Base-by-base conservation (phyloP, 2,888 invertebrate genomes). In the Hirtodrosophila confusa region DNA sequence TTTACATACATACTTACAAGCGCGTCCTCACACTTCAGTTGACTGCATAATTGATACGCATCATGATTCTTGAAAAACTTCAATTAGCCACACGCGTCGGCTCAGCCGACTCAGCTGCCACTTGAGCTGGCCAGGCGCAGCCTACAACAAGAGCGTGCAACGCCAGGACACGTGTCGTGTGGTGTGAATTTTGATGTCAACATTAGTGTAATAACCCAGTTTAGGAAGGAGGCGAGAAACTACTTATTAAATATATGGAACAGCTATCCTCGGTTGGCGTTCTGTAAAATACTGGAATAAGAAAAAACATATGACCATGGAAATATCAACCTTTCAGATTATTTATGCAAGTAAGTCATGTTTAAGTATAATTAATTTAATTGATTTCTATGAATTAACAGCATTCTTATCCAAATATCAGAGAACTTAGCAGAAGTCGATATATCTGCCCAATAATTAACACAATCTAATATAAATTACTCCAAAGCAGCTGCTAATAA, bases 1-100 rank as follows among this genome's bases (percentile, higher is more conserved):
- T 55, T 50, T 10, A 44, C 7, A 47, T 50, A 61, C 12, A 48
- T 17, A 36, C 37, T 24, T 51, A 37, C 41, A 48, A 35, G 8
- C 47, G 54, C 56, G 37, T 51, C 35, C 48, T 53, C 65, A 45
- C 60, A 60, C 57, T 67, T 83, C 67, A 74, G 76, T 80, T 86
- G 77, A 77, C 60, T 71, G 80, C 37, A 68, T 86, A 86, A 86
- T 86, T 80, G 78, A 80, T 84, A 84, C 53, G 75, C 80, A 71
- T 86, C 66, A 67, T 67, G 58, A 66, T 51, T 65, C 48, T 33
- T 7, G 33, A 57, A 60, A 17, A 61, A 27, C 54, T 61, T 31
- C 50, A 80, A 80, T 80, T 87, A 72, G 82, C 44, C 58, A 75
- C 87, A 86, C 85, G 80, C 62, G 87, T 41, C 64, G 56, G 61